Conservation (phyloP, 2,797 vertebrate species). For the Chaunax sp. region DNA sequence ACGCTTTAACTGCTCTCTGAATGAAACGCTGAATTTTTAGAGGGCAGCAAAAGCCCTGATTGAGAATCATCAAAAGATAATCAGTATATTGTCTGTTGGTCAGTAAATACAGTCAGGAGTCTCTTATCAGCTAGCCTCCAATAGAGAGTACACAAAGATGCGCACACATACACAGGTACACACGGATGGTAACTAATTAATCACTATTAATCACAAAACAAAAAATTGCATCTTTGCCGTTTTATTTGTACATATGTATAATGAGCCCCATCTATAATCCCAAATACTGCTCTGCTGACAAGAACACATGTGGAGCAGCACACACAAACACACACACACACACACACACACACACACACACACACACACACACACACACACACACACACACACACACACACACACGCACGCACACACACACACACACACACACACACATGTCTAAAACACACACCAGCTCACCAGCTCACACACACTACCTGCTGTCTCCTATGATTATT, state of each 20-base stretch:
- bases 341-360: background rate
- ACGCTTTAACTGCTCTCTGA: background rate
- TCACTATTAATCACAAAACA: slow-evolving; percentile 15
- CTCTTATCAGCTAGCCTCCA: slow-evolving; percentile 9
- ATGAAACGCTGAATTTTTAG: background rate
- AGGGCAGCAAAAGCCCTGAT: background rate
- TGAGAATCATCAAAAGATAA: slow-evolving; percentile 18
- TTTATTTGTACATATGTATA: slow-evolving; percentile 28
- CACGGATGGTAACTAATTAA: slow-evolving; percentile 34
- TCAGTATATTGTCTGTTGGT: slow-evolving; percentile 23
- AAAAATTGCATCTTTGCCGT: slow-evolving; percentile 19
- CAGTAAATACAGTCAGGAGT: slow-evolving; percentile 31
- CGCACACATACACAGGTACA: background rate
- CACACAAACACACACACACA: background rate
- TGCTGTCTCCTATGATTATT: slow-evolving; percentile 38
- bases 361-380: slow-evolving; percentile 3
- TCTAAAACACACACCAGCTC: no score
- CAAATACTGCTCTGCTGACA: slow-evolving; percentile 33
- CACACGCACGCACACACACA: background rate
- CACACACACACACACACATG: slow-evolving; percentile 11
- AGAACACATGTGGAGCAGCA: background rate
- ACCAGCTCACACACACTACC: slow-evolving; percentile 30
- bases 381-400: background rate
- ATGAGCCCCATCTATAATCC: slow-evolving; percentile 56
- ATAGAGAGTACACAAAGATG: slow-evolving; percentile 12